phyloP scores from a whole-genome alignment of 2,113 vertebrate genomes.

The Canis aureus region DNA sequence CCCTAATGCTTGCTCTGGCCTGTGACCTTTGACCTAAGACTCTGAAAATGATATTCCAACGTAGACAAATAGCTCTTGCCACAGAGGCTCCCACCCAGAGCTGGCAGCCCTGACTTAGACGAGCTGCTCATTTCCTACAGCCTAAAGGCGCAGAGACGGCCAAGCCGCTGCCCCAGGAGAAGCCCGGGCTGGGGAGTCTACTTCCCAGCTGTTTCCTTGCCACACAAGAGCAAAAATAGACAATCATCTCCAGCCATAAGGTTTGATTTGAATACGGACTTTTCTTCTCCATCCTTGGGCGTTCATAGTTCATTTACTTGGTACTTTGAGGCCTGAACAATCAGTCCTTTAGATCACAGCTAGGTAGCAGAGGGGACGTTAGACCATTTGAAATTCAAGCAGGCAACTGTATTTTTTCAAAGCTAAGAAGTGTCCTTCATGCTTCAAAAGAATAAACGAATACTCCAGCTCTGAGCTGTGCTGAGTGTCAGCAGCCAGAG shows the following conservation, averaged over 20 bases:
- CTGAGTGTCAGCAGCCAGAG: background rate
- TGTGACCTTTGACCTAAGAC: background rate
- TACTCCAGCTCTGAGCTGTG: background rate
- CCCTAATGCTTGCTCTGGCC: background rate
- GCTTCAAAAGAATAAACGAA: background rate
- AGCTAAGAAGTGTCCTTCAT: constrained; percentile 24
- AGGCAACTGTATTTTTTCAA: constrained; percentile 16
- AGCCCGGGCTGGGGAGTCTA: background rate
- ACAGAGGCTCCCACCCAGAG: background rate
- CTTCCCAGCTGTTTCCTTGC: background rate
- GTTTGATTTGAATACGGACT: background rate
- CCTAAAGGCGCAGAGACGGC: background rate
- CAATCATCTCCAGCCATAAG: background rate
- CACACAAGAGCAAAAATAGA: background rate
- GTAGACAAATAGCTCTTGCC: background rate
- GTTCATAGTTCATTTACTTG: background rate
- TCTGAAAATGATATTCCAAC: background rate
- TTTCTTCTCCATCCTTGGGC: constrained; percentile 7
- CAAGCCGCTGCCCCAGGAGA: background rate
- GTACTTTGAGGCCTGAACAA: constrained; percentile 53
- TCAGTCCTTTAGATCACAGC: constrained; percentile 31
- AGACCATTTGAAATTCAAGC: constrained; percentile 62
- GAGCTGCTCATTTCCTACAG: background rate
- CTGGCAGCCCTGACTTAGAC: background rate
- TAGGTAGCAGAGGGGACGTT: constrained; percentile 25